Conservation (phyloP, 2,888 invertebrate genomes). For the Yponomeuta cagnagella region DNA sequence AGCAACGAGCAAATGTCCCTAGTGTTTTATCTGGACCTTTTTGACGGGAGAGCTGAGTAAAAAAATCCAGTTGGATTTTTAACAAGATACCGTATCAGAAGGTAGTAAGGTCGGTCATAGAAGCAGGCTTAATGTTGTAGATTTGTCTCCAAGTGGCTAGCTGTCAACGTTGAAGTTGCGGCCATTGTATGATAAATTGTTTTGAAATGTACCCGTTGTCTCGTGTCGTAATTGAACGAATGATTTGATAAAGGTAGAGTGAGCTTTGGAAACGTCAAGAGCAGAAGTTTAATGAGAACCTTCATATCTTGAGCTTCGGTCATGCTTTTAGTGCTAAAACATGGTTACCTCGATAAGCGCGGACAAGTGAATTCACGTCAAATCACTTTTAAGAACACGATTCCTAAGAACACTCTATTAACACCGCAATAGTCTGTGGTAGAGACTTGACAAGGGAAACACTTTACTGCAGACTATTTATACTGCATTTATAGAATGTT, state of each 20-base stretch:
- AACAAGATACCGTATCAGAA: neutral
- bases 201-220: slow-evolving; percentile 14
- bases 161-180: slow-evolving; percentile 10
- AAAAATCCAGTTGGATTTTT: neutral
- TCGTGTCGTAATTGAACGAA: slow-evolving; percentile 14
- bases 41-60: neutral
- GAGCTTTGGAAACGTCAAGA: slow-evolving; percentile 4
- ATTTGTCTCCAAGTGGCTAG: slow-evolving; percentile 6
- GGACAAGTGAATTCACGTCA: neutral
- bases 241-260: slow-evolving; percentile 14
- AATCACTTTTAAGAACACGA: neutral
- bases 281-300: neutral
- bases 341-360: neutral
- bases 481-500: too few relatives aligned
- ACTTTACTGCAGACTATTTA: too few relatives aligned
- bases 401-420: too few relatives aligned
- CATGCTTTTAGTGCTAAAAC: neutral
- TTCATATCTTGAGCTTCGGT: neutral
- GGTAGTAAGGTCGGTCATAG: neutral
- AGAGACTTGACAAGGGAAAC: too few relatives aligned
- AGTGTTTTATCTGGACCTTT: slow-evolving; percentile 22
- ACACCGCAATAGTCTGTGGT: too few relatives aligned
- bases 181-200: slow-evolving; percentile 16
- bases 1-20: slow-evolving; percentile 20
- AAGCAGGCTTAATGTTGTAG: neutral